phyloP scores from a whole-genome alignment of 1,140 invertebrate species.

The Zaprionus ornatus region DNA sequence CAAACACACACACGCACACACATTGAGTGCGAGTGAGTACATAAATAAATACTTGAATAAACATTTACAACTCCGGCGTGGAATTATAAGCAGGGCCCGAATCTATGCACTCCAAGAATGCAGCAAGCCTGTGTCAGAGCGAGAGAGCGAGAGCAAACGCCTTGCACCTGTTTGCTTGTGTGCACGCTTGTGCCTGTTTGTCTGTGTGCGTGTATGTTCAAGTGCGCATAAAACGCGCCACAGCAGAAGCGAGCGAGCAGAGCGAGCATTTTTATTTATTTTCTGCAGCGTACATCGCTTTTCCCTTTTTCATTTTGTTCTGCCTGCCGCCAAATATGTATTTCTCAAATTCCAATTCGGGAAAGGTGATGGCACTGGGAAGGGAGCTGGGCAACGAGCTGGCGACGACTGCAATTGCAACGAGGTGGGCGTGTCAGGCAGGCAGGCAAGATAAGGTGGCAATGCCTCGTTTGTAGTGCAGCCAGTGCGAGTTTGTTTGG shows the following conservation, averaged over 20 bases:
- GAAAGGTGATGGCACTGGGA: not conserved
- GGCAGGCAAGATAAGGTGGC: conserved; percentile 50
- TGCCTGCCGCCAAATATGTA: conserved; percentile 44
- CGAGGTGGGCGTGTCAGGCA: conserved; percentile 52
- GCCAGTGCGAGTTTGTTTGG: conserved; percentile 71
- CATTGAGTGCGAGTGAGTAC: conserved; percentile 45
- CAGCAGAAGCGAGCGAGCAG: conserved; percentile 62
- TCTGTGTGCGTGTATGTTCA: conserved; percentile 46
- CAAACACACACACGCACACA: conserved; percentile 14
- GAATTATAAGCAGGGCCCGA: conserved; percentile 76
- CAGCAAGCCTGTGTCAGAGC: conserved; percentile 35
- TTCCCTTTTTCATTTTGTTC: conserved; percentile 26
- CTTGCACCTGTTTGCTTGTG: conserved; percentile 68
- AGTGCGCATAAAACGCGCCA: conserved; percentile 74
- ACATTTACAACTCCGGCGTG: conserved; percentile 76
- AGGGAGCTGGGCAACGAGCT: not conserved
- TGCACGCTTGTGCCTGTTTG: conserved; percentile 16
- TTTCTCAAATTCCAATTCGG: conserved; percentile 39
- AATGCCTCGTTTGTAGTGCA: conserved; percentile 49
- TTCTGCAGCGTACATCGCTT: conserved; percentile 56
- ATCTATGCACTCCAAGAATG: conserved; percentile 75
- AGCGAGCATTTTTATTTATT: conserved; percentile 71
- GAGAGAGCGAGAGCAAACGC: conserved; percentile 2
- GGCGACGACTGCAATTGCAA: conserved; percentile 38
- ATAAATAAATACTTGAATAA: conserved; percentile 82